A percentile compares a stretch with the other conserved stretches of the same genome.
Evolutionary conservation across 2,888 invertebrate species (phyloP).

Genomic region (Alloscopus bannaensis): DNA sequence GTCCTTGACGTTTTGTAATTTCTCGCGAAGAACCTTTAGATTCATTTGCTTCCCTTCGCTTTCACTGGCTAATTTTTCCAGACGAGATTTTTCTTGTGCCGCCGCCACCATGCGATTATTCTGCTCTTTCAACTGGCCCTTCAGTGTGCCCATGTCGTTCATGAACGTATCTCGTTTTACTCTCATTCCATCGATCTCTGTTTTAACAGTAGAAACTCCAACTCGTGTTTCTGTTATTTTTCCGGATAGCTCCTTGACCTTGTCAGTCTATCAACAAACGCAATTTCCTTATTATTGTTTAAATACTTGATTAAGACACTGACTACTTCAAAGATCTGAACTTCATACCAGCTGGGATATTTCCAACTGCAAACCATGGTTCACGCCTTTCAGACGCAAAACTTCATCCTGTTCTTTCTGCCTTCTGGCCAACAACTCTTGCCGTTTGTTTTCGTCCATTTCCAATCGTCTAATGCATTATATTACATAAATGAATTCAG

Average conservation of each 20-base stretch:
- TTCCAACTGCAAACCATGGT: constrained; percentile 89
- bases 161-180: constrained; percentile 93
- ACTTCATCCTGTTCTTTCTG: constrained; percentile 91
- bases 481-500: background rate
- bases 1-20: constrained; percentile 85
- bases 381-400: constrained; percentile 89
- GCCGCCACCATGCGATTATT: constrained; percentile 86
- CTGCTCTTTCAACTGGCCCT: constrained; percentile 88
- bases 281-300: background rate
- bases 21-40: constrained; percentile 83
- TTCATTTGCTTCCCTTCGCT: constrained; percentile 79
- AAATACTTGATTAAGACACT: too few relatives aligned
- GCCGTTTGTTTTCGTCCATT: constrained; percentile 94
- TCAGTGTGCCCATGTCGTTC: constrained; percentile 88
- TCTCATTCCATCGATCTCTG: constrained; percentile 96
- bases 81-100: constrained; percentile 84
- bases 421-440: constrained; percentile 90
- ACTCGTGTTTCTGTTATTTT: constrained; percentile 89
- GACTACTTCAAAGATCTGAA: background rate
- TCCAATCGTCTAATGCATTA: constrained; percentile 79
- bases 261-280: constrained; percentile 82
- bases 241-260: constrained; percentile 86
- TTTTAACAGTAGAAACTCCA: constrained; percentile 92
- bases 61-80: constrained; percentile 73
- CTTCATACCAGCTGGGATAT: constrained; percentile 80